Evolutionary conservation across 1,140 invertebrate genomes (phyloP), one percentile per base, ranked within the genome.

Genomic region (Yoshiicerus persimilis): DNA sequence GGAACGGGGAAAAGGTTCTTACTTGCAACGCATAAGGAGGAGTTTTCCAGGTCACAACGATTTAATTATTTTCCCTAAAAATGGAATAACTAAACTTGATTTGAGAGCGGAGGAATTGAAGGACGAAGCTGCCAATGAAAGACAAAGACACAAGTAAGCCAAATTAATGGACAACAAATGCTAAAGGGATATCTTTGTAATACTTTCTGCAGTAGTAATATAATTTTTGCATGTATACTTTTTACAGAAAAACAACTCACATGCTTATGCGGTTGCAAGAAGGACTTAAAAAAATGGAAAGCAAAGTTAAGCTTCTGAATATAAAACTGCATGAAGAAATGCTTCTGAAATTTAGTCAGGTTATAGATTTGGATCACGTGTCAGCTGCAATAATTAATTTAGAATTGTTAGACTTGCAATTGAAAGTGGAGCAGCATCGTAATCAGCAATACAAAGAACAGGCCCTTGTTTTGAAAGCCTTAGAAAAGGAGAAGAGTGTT

Each of bases 331-430:
- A 80, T 23, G 39, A 86, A 86, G 87, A 88, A 32, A 90, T 91
- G 89, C n/a, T 86, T 2, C 27, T 86, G 5, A 89, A 89, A 56
- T 91, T 91, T 25, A 89, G 90, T 10, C 32, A 47, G 5, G 27
- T 87, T 16, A 87, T 91, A 5, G 88, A 91, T 62, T 27, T 90
- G 16, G 90, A 90, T 39, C 36, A 91, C 75, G 56, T 91, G 8
- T 89, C 77, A 47, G 89, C 87, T 4, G 84, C 87, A 10, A 62
- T 88, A 13, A 91, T 91, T n/a, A 91, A 91, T 62, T 86, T 91
- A n/a, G 88, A 89, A 34, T 39, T 90, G 11, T 23, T 88, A 10
- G 87, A 90, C 23, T 75, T 84, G 30, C 56, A 87, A 4, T 66
- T 86, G 2, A 20, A 86, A 30, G 64, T 91, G 6, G 89, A 90